phyloP scores from a whole-genome alignment of 2,113 vertebrate genomes.

The Eublepharis macularius region DNA sequence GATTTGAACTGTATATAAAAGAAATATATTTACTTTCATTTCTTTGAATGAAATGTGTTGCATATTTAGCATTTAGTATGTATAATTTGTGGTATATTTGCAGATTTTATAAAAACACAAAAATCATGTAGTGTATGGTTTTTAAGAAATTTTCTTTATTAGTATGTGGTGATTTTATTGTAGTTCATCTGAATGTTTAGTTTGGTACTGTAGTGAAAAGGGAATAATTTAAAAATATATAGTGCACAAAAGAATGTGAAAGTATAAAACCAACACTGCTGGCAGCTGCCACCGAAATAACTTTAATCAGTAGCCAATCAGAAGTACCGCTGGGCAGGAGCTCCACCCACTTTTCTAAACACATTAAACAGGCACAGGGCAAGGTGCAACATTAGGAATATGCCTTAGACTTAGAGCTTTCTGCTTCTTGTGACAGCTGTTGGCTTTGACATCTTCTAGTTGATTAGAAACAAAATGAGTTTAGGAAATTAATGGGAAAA shows the following conservation, averaged over 20 bases:
- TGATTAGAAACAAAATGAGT: neutral
- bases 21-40: slow-evolving; percentile 63
- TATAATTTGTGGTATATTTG: slow-evolving; percentile 67
- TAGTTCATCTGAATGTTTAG: neutral
- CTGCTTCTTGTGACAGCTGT: neutral
- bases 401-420: neutral
- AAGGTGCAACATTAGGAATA: too few species aligned
- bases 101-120: slow-evolving; percentile 73
- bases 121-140: neutral
- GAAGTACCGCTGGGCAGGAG: too few species aligned
- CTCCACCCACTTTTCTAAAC: too few species aligned
- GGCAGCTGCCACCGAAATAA: too few species aligned
- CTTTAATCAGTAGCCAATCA: too few species aligned
- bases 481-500: neutral
- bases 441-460: neutral
- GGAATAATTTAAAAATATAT: too few species aligned
- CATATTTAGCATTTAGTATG: slow-evolving; percentile 61
- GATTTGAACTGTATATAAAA: slow-evolving; percentile 75
- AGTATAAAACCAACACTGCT: too few species aligned
- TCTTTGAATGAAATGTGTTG: slow-evolving; percentile 63
- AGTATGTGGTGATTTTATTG: neutral
- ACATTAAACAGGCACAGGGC: too few species aligned
- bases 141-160: neutral
- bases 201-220: neutral
- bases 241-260: too few species aligned